Evolutionary conservation across 2,113 vertebrate genomes (phyloP).

Genomic region (Fregata magnificens): DNA sequence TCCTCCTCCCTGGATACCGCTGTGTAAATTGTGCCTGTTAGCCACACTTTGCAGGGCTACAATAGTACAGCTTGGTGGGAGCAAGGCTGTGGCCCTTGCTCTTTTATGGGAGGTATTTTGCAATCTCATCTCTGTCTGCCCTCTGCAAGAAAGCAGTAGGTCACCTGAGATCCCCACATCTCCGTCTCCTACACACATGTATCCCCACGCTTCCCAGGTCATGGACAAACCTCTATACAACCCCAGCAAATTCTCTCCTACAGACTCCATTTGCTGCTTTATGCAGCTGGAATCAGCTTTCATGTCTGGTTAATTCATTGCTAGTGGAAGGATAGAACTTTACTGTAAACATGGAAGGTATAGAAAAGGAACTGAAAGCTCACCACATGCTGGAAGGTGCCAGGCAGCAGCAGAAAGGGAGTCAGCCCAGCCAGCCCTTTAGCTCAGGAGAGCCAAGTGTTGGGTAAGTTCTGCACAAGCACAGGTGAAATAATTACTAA

Average conservation of each 20-base stretch:
- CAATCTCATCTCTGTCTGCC: background rate
- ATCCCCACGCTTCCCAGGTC: background rate
- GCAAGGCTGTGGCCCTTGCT: background rate
- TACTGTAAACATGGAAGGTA: background rate
- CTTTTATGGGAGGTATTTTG: background rate
- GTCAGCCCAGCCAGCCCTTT: background rate
- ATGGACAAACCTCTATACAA: background rate
- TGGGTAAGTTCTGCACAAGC: background rate
- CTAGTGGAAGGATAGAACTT: background rate
- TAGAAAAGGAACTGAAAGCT: slow-evolving; percentile 17
- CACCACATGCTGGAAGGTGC: background rate
- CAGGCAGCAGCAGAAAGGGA: background rate
- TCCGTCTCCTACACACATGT: background rate
- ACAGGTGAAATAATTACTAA: background rate
- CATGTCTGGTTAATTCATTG: background rate
- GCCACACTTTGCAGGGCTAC: background rate
- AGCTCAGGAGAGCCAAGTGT: background rate
- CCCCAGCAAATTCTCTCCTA: background rate
- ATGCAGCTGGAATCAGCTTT: background rate
- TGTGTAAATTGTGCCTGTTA: background rate
- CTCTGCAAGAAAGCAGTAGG: background rate
- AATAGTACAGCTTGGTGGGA: background rate
- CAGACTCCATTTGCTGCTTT: background rate
- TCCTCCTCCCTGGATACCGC: background rate
- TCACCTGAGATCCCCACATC: background rate